Evolutionary conservation across 2,888 invertebrate genomes (phyloP).

Genomic region (Sinopyrophorus schimmeli): DNA sequence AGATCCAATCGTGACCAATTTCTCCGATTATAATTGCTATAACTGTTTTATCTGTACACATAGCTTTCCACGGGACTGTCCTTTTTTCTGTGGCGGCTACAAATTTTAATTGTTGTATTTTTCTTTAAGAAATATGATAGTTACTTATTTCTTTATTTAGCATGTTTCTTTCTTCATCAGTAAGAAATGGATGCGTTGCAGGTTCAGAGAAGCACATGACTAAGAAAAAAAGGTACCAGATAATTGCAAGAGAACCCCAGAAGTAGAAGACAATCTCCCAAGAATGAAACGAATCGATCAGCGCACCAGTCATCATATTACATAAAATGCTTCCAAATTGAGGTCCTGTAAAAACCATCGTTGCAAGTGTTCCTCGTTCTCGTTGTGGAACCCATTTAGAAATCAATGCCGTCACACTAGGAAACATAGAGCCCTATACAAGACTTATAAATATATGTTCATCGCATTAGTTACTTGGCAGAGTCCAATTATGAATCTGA

Average conservation of each 20-base stretch:
- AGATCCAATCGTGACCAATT: slow-evolving; percentile 71
- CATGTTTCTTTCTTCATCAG: slow-evolving; percentile 69
- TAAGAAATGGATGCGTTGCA: slow-evolving; percentile 72
- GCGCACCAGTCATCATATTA: slow-evolving; percentile 67
- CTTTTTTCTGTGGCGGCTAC: neutral
- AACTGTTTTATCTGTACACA: slow-evolving; percentile 70
- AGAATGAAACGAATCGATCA: slow-evolving; percentile 66
- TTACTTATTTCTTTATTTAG: slow-evolving; percentile 54
- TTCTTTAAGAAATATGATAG: neutral
- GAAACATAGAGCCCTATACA: slow-evolving; percentile 61
- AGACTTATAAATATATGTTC: slow-evolving; percentile 1
- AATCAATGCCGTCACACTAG: slow-evolving; percentile 78
- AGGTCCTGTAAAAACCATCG: slow-evolving; percentile 78
- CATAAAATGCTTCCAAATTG: slow-evolving; percentile 68
- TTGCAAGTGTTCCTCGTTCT: slow-evolving; percentile 77
- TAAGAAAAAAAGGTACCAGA: slow-evolving; percentile 65
- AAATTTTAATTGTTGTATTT: slow-evolving; percentile 6
- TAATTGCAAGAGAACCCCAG: slow-evolving; percentile 73
- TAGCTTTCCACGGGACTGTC: slow-evolving; percentile 61
- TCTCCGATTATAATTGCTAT: slow-evolving; percentile 76
- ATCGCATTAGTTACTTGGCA: slow-evolving; percentile 24
- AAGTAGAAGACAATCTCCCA: slow-evolving; percentile 82
- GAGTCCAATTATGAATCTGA: slow-evolving; percentile 75
- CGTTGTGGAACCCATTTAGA: slow-evolving; percentile 80
- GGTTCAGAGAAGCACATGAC: slow-evolving; percentile 60